phyloP scores from a whole-genome alignment of 2,888 invertebrate genomes.

The Dysmachus trigonus region DNA sequence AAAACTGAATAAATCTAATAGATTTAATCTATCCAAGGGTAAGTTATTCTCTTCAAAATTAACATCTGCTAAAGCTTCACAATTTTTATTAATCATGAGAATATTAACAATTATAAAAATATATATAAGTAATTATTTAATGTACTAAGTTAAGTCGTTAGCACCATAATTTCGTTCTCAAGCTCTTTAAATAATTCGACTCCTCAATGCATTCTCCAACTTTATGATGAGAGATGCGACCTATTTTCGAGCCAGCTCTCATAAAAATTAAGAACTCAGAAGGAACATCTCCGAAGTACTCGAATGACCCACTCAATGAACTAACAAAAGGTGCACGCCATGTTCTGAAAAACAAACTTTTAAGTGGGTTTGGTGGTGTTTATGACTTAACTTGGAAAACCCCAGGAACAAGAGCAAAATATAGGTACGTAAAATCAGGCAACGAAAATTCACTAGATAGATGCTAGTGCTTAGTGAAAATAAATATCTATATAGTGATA shows the following conservation, averaged over 20 bases:
- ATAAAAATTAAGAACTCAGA: not conserved
- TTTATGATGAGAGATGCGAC: not conserved
- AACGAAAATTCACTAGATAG: not conserved
- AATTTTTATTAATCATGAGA: too few species aligned
- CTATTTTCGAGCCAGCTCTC: not conserved
- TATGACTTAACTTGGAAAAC: not conserved
- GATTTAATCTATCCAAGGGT: not conserved
- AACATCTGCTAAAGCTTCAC: not conserved
- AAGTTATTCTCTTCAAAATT: not conserved
- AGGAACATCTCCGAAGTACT: not conserved
- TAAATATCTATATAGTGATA: too few species aligned
- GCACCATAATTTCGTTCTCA: too few species aligned
- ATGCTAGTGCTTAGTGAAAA: too few species aligned
- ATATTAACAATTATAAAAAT: too few species aligned
- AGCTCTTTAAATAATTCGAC: not conserved
- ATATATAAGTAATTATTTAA: not conserved
- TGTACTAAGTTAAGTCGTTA: not conserved
- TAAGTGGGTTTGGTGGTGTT: not conserved
- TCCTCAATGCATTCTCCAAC: not conserved
- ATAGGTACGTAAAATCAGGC: not conserved
- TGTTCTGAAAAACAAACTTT: not conserved
- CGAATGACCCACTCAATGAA: not conserved
- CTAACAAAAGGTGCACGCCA: not conserved
- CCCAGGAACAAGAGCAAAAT: not conserved
- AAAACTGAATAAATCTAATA: not conserved